Evolutionary conservation across 2,113 vertebrate genomes (phyloP).

Genomic region (Sorex araneus): DNA sequence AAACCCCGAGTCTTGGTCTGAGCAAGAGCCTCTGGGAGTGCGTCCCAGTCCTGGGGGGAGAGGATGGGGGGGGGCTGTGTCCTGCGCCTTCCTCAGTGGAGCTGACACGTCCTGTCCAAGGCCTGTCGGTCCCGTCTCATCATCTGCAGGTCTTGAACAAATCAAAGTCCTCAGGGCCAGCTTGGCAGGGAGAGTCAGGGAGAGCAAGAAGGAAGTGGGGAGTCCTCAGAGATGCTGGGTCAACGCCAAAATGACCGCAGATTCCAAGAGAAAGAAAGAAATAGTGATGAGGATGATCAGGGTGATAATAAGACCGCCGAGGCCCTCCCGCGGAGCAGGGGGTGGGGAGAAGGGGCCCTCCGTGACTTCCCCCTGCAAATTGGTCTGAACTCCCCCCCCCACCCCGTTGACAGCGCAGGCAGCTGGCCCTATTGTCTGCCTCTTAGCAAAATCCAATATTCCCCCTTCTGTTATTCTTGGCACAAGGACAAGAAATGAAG

Average conservation of each 20-base stretch:
- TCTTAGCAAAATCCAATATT: slow-evolving; percentile 80
- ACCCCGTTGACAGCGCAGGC: slow-evolving; percentile 31
- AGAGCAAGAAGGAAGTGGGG: background rate
- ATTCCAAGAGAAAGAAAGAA: background rate
- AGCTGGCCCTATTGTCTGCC: slow-evolving; percentile 74
- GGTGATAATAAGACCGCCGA: background rate
- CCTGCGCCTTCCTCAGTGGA: fast-evolving
- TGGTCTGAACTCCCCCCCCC: slow-evolving; percentile 3
- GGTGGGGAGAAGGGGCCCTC: too few species aligned
- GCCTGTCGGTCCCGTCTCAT: fast-evolving
- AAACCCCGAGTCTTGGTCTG: too few species aligned
- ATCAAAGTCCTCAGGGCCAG: too few species aligned
- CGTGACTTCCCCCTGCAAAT: background rate
- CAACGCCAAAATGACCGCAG: background rate
- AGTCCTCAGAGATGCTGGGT: background rate
- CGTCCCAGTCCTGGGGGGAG: too few species aligned
- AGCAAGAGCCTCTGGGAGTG: too few species aligned
- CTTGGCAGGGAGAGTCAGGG: background rate
- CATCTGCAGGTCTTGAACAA: fast-evolving
- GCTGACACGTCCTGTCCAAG: fast-evolving
- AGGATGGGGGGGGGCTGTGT: fast-evolving
- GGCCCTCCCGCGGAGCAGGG: background rate
- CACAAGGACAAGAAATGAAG: slow-evolving; percentile 68
- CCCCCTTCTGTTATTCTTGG: slow-evolving; percentile 74
- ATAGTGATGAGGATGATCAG: too few species aligned